These are phyloP conservation scores for Ryuthela nishihirai DNA, from an alignment of 2,888 invertebrate species.

Conservation along the genomic window DNA sequence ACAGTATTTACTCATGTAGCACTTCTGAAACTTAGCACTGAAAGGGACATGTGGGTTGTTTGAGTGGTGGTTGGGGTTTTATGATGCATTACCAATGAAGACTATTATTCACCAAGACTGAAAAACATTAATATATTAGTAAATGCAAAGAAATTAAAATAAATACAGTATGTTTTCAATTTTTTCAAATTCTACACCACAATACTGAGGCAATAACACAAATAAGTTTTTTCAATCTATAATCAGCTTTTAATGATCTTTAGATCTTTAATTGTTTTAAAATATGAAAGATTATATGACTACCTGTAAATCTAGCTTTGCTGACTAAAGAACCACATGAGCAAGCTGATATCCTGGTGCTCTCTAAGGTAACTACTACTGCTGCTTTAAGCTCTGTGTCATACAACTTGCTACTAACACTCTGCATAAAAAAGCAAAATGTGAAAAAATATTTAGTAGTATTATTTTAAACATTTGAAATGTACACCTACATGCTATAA, in stretches of 20 bases:
- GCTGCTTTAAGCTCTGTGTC: constrained; percentile 81
- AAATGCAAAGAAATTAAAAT: background rate
- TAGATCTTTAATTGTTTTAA: too few species aligned
- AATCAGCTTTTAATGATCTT: too few species aligned
- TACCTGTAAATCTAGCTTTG: constrained; percentile 62
- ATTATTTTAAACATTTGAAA: background rate
- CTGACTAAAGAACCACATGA: constrained; percentile 94
- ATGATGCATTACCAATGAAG: too few species aligned
- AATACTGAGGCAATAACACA: constrained; percentile 41
- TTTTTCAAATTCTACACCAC: constrained; percentile 38
- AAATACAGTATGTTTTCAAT: background rate
- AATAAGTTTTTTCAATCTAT: too few species aligned
- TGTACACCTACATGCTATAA: background rate
- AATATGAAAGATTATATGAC: background rate
- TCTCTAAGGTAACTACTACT: constrained; percentile 91
- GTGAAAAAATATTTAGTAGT: background rate
- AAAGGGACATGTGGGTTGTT: too few species aligned
- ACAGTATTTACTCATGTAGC: too few species aligned
- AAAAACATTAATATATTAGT: too few species aligned
- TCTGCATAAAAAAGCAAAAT: constrained; percentile 6
- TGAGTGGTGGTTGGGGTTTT: too few species aligned
- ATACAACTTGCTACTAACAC: constrained; percentile 38
- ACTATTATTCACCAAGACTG: too few species aligned
- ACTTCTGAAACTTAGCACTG: too few species aligned
- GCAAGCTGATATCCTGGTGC: constrained; percentile 93